A percentile compares a stretch with the other conserved stretches of the same genome.
Conservation (phyloP, 2,888 invertebrate species). For the Leptopilina syphax region DNA sequence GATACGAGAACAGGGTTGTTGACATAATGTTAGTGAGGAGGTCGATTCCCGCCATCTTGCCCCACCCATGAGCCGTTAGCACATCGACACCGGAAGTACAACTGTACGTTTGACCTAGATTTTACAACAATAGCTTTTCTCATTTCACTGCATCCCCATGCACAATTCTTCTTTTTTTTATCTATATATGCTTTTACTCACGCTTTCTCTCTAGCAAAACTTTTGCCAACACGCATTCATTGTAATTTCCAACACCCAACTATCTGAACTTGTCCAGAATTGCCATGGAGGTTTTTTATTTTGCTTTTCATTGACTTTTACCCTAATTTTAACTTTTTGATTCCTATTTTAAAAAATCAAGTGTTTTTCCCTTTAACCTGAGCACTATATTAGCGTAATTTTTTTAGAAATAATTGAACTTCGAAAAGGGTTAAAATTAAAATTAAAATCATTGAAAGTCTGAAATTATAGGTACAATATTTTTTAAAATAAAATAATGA, state of each 20-base stretch:
- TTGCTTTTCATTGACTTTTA: too few relatives aligned
- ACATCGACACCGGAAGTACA: conserved; percentile 62
- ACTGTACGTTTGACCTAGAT: conserved; percentile 60
- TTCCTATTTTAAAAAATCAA: too few relatives aligned
- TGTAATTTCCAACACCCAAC: conserved; percentile 2
- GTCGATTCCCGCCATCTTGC: conserved; percentile 51
- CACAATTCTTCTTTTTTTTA: conserved; percentile 13
- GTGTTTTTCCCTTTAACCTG: too few relatives aligned
- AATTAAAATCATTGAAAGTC: too few relatives aligned
- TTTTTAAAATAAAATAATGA: too few relatives aligned
- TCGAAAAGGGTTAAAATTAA: too few relatives aligned
- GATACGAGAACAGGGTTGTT: conserved; percentile 57
- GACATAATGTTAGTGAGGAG: conserved; percentile 56
- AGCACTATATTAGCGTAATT: too few relatives aligned
- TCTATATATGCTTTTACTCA: conserved; percentile 16
- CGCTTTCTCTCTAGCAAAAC: not conserved
- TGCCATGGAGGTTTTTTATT: too few relatives aligned
- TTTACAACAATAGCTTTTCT: conserved; percentile 57
- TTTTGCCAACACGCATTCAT: conserved; percentile 5
- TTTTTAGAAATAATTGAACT: too few relatives aligned
- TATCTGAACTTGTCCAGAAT: not conserved
- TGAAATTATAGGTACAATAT: too few relatives aligned
- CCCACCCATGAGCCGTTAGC: conserved; percentile 50
- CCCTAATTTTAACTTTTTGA: too few relatives aligned
- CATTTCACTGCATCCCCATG: conserved; percentile 56